phyloP scores from a whole-genome alignment of 2,888 invertebrate species.

The Oxyscelio sp. region DNA sequence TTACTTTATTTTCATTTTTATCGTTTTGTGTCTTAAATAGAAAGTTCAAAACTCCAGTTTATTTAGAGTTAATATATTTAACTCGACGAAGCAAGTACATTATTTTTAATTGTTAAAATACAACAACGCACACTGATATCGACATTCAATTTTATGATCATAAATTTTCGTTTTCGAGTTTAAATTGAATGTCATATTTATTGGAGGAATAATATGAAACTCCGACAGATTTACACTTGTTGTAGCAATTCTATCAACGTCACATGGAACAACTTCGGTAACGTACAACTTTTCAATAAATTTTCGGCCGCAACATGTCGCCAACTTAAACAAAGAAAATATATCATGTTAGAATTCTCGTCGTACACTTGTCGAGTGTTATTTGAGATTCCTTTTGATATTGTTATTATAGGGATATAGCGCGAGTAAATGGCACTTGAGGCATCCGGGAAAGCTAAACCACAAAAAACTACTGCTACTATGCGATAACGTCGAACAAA shows the following conservation, averaged over 20 bases:
- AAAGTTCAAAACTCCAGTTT: too few relatives aligned
- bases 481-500: neutral
- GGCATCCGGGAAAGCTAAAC: neutral
- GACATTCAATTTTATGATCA: neutral
- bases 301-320: neutral
- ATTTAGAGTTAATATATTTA: too few relatives aligned
- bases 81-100: neutral
- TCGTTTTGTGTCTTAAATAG: too few relatives aligned
- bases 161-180: conserved; percentile 1
- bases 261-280: conserved; percentile 12
- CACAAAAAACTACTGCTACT: neutral
- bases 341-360: neutral
- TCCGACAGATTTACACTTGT: conserved; percentile 19
- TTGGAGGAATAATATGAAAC: conserved; percentile 11
- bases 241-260: conserved; percentile 22
- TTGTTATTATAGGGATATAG: neutral
- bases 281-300: neutral
- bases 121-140: too few relatives aligned
- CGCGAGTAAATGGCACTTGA: conserved; percentile 2
- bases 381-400: neutral
- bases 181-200: neutral
- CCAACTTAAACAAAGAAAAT: neutral
- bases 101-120: neutral
- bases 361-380: too few relatives aligned
- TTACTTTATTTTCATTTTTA: too few relatives aligned